Conservation (phyloP, 2,888 invertebrate genomes). For the Caenorhabditis sinica region DNA sequence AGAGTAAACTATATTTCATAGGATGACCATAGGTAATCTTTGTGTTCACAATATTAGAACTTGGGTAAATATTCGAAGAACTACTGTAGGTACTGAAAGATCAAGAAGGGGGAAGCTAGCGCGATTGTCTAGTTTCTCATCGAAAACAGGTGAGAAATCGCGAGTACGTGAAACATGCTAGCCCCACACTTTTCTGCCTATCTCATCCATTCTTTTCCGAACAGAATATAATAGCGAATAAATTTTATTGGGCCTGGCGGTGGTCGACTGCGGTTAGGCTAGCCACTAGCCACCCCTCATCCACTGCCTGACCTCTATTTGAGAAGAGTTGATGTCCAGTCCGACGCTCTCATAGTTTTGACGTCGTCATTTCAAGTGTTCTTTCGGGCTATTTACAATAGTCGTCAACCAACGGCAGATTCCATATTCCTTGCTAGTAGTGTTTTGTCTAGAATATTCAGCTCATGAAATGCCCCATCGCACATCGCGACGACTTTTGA, state of each 20-base stretch:
- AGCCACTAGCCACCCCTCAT: conserved; percentile 53
- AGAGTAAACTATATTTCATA: neutral
- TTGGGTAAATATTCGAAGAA: conserved; percentile 12
- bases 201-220: conserved; percentile 56
- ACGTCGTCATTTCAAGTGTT: conserved; percentile 66
- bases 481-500: conserved; percentile 47
- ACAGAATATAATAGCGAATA: conserved; percentile 62
- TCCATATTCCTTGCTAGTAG: neutral
- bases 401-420: neutral
- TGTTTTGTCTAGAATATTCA: conserved; percentile 14
- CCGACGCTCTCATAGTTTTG: conserved; percentile 49
- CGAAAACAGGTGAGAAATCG: conserved; percentile 46
- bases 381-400: conserved; percentile 22
- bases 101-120: neutral
- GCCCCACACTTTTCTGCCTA: conserved; percentile 45
- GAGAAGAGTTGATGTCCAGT: conserved; percentile 65
- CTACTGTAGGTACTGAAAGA: conserved; percentile 14
- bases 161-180: conserved; percentile 55
- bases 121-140: conserved; percentile 32
- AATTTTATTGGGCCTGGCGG: conserved; percentile 63
- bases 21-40: neutral
- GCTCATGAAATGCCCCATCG: conserved; percentile 49
- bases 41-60: conserved; percentile 10
- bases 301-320: conserved; percentile 63
- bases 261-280: conserved; percentile 58